Evolutionary conservation across 1,140 invertebrate species (phyloP), one percentile per base, ranked within the genome.

Genomic region (Oedothorax gibbosus): DNA sequence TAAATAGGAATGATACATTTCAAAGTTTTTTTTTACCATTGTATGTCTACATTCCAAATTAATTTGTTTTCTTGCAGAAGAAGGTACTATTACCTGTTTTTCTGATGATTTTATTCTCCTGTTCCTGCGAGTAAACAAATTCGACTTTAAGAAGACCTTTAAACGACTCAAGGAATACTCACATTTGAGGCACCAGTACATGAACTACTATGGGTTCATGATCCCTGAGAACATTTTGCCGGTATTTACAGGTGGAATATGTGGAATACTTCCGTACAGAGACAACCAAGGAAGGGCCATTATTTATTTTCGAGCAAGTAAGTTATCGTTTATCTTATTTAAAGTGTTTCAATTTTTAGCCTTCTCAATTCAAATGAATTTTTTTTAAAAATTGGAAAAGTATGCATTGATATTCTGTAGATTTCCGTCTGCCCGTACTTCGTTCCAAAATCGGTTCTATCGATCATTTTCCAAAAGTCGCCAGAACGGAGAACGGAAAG

Each of bases 161-260:
- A 49, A 68, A 8, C 66, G 50, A 35, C 11, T 18, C 2, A 20
- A 18, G 7, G 50, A 15, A 7, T 68, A 68, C 15, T 68, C 66
- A 10, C 50, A 68, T 8, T 49, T 49, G 20, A 68, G 66, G 1
- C 66, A 68, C 11, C 7, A 7, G 2, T 7, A 15, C 21, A 68
- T 68, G 66, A 68, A 68, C 12, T 68, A 68, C 20, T 68, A 68
- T 8, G 66, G 66, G 12, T 68, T 68, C 20, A 68, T 68, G 18
- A 49, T 68, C 66, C 4, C 66, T 49, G 66, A 68, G 35, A 68
- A 68, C 11, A 35, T 68, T 12, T 11, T 68, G 66, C 8, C 66
- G n/a, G n/a, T 49, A 49, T 14, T 68, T 14, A 15, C 35, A 2
- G 2, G 50, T 7, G 50, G n/a, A 8, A 68, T 68, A 7, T 68